These are phyloP conservation scores for Melanotaenia nigrans DNA, from an alignment of 2,797 vertebrate genomes.

Conservation along the genomic window DNA sequence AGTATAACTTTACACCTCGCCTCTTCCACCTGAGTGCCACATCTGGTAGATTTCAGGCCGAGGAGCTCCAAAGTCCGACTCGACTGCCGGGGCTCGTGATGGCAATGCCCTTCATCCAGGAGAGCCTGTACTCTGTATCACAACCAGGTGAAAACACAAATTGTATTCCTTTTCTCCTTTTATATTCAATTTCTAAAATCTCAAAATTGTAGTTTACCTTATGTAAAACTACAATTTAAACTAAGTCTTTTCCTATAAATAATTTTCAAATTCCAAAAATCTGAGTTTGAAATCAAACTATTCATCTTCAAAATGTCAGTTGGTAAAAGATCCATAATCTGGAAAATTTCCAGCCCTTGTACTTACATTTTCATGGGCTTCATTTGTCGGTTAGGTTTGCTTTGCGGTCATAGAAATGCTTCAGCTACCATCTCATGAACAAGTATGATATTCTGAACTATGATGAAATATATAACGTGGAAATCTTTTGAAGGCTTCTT, in stretches of 20 bases:
- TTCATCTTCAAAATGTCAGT: not conserved
- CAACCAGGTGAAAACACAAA: conserved; percentile 76
- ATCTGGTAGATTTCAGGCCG: conserved; percentile 74
- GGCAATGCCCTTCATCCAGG: conserved; percentile 85
- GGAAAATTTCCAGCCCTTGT: not conserved
- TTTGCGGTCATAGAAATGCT: not conserved
- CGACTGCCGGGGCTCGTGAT: conserved; percentile 72
- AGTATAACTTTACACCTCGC: conserved; percentile 85
- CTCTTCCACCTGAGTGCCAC: conserved; percentile 81
- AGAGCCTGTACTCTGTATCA: conserved; percentile 74
- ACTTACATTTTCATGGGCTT: not conserved
- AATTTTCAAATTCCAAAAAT: not conserved
- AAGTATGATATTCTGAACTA: no score
- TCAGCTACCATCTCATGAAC: not conserved
- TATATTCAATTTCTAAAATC: not conserved
- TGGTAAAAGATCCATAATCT: not conserved
- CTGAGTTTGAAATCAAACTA: not conserved
- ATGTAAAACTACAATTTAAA: not conserved
- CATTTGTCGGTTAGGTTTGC: not conserved
- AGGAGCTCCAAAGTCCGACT: conserved; percentile 75
- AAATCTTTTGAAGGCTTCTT: not conserved
- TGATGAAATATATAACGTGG: no score
- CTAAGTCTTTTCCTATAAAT: not conserved
- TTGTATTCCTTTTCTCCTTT: not conserved
- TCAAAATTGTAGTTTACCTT: not conserved